These are phyloP conservation scores for Drosophila demipolita DNA, from an alignment of 2,888 invertebrate species.

Conservation along the genomic window DNA sequence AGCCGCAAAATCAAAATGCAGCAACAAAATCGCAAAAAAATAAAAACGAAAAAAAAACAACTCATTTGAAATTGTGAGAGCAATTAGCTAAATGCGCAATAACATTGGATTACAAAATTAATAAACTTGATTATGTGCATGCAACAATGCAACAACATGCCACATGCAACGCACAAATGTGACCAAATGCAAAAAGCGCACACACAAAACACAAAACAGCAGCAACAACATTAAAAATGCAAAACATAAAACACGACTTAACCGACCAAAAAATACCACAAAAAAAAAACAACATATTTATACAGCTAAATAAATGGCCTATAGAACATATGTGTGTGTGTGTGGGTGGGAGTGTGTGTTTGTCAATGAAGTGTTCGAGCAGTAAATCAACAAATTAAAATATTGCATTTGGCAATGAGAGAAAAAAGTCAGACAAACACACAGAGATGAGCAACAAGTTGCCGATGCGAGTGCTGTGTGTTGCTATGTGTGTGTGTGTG, in stretches of 20 bases:
- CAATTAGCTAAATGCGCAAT: conserved; percentile 66
- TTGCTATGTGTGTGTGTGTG: conserved; percentile 20
- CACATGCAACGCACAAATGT: conserved; percentile 65
- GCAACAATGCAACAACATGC: conserved; percentile 32
- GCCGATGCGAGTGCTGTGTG: conserved; percentile 12
- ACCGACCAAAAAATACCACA: conserved; percentile 10
- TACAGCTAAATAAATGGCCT: conserved; percentile 50
- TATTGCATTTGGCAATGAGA: conserved; percentile 48
- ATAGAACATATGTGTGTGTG: conserved; percentile 14
- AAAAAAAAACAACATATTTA: conserved; percentile 38
- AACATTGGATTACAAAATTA: conserved; percentile 75
- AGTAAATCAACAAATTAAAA: conserved; percentile 74
- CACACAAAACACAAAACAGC: conserved; percentile 24
- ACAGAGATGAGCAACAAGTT: conserved; percentile 53
- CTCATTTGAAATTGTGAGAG: conserved; percentile 64
- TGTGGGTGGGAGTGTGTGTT: conserved; percentile 20
- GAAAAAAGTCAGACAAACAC: conserved; percentile 16
- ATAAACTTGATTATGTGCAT: conserved; percentile 56
- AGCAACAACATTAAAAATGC: conserved; percentile 66
- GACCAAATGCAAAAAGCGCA: conserved; percentile 58
- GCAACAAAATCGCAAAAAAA: conserved; percentile 18
- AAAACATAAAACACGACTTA: conserved; percentile 47
- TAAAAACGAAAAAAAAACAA: conserved; percentile 28
- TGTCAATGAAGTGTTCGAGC: conserved; percentile 55
- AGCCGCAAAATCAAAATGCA: conserved; percentile 43